Conservation (phyloP, 2,888 invertebrate species). For the Erpobdella octoculata region DNA sequence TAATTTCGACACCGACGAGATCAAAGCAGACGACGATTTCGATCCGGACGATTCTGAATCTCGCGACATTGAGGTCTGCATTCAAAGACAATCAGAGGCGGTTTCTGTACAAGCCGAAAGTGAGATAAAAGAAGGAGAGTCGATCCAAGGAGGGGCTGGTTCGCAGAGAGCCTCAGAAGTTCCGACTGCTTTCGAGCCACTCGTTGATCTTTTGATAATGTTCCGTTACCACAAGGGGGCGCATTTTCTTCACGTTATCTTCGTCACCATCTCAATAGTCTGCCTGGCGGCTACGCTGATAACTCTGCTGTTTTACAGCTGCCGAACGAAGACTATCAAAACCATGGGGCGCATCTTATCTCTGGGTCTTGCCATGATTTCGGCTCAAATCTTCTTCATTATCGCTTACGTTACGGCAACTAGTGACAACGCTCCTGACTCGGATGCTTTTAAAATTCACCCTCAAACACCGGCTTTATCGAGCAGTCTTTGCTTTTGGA, state of each 20-base stretch:
- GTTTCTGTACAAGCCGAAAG: neutral
- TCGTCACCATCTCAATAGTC: constrained; percentile 58
- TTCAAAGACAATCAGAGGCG: neutral
- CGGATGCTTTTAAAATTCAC: neutral
- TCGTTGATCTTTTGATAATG: constrained; percentile 16
- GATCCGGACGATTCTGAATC: neutral
- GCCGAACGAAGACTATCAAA: no score
- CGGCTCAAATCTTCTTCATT: constrained; percentile 54
- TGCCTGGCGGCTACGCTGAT: constrained; percentile 54
- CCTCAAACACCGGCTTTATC: neutral
- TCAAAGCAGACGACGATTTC: neutral
- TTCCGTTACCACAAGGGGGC: constrained; percentile 26
- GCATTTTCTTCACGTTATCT: constrained; percentile 57
- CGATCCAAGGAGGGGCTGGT: neutral
- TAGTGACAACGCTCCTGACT: neutral
- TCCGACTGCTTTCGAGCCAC: neutral
- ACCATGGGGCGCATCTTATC: constrained; percentile 57
- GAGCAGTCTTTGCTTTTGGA: constrained; percentile 47
- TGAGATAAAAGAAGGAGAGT: neutral
- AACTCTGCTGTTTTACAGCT: constrained; percentile 52
- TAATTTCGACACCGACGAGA: neutral
- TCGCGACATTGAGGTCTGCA: neutral
- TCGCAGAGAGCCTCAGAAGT: neutral
- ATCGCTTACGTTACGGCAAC: constrained; percentile 45
- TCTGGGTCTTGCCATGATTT: constrained; percentile 54